Evolutionary conservation across 1,140 invertebrate genomes (phyloP).

Genomic region (Odontomachus brunneus): DNA sequence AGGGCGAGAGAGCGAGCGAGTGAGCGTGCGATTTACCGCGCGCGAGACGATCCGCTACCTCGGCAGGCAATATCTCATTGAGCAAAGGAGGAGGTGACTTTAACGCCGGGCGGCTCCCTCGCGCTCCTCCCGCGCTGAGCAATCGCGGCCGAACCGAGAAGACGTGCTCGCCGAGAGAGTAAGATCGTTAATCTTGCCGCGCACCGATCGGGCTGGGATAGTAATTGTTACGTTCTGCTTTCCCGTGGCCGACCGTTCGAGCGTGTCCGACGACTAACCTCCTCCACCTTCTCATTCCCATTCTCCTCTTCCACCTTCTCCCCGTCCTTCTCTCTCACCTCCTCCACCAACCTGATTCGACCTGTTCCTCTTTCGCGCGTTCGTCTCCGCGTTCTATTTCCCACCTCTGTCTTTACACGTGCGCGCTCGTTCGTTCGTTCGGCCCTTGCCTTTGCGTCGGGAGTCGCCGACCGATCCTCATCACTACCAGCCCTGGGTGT

Average conservation of each 20-base stretch:
- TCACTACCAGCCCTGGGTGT: constrained; percentile 72
- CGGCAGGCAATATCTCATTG: constrained; percentile 81
- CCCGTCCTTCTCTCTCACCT: not conserved
- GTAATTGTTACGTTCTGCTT: constrained; percentile 86
- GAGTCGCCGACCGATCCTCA: constrained; percentile 74
- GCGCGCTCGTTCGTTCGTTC: constrained; percentile 43
- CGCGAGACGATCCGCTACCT: constrained; percentile 60
- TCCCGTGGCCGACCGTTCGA: constrained; percentile 79
- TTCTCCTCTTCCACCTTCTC: not conserved
- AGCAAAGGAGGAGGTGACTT: constrained; percentile 84
- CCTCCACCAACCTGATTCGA: constrained; percentile 16
- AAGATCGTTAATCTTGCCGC: constrained; percentile 85
- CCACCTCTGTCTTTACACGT: constrained; percentile 20
- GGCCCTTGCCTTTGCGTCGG: constrained; percentile 60
- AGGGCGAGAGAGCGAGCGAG: constrained; percentile 18
- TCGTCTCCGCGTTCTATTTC: constrained; percentile 55
- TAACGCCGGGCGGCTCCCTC: constrained; percentile 81
- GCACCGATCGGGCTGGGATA: constrained; percentile 85
- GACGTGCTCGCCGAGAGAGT: constrained; percentile 82
- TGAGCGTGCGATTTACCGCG: constrained; percentile 67
- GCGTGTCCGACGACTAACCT: constrained; percentile 65
- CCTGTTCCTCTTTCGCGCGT: constrained; percentile 10
- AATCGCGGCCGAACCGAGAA: constrained; percentile 80
- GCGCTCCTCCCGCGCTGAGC: constrained; percentile 76
- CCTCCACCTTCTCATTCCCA: not conserved